phyloP scores from a whole-genome alignment of 2,113 vertebrate species.

The Oncorhynchus mykiss region DNA sequence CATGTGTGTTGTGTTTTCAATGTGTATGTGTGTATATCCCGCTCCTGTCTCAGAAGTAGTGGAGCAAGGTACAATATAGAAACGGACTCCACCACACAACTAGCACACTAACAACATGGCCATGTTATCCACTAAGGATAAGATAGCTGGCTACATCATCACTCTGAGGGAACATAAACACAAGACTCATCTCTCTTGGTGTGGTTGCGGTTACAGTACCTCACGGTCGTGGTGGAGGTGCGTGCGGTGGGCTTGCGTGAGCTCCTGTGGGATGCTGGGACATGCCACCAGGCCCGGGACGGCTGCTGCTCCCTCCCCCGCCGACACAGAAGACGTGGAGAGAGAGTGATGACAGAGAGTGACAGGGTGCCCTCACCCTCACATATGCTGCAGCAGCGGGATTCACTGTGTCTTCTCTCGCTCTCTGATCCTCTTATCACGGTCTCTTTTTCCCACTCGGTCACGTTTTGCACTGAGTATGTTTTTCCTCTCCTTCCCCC shows the following conservation, averaged over 20 bases:
- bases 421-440: conserved; percentile 24
- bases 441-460: conserved; percentile 21
- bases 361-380: conserved; percentile 10
- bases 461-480: not conserved
- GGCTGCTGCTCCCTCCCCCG: conserved; percentile 57
- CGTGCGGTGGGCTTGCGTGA: too few species aligned
- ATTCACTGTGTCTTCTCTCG: conserved; percentile 17
- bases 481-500: conserved; percentile 9
- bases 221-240: conserved; percentile 31
- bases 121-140: too few species aligned
- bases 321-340: conserved; percentile 38
- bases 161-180: not conserved
- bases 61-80: too few species aligned
- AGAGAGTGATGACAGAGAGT: conserved; percentile 11
- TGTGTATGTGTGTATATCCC: too few species aligned
- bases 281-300: conserved; percentile 60
- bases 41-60: not conserved
- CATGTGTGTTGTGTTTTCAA: too few species aligned
- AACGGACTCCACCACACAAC: too few species aligned
- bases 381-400: conserved; percentile 32
- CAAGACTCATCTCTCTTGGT: not conserved
- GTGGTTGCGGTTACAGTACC: conserved; percentile 3
- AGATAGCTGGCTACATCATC: too few species aligned
- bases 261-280: conserved; percentile 67
- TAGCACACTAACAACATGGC: too few species aligned